Conservation (phyloP, 2,888 invertebrate species). For the Hyposoter didymator region DNA sequence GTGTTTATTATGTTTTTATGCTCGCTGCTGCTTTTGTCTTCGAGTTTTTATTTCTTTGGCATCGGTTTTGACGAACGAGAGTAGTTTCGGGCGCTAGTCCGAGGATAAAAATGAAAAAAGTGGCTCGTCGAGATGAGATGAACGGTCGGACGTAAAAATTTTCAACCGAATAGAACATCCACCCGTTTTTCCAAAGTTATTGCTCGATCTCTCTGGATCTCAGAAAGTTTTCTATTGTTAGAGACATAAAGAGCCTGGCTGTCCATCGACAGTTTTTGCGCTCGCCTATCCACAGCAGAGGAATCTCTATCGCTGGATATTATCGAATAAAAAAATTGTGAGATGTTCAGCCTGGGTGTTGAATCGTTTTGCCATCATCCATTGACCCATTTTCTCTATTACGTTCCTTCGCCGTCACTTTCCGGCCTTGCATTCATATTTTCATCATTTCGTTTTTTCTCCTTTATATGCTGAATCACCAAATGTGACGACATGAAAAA, state of each 20-base stretch:
- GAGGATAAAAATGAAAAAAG: background rate
- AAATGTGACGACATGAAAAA: background rate
- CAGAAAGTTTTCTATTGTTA: constrained; percentile 34
- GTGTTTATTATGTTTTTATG: background rate
- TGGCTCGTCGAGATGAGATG: background rate
- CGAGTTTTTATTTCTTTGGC: background rate
- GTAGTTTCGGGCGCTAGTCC: background rate
- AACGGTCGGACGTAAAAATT: constrained; percentile 1
- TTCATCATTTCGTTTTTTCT: constrained; percentile 23
- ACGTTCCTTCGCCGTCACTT: constrained; percentile 28
- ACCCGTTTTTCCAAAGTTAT: constrained; percentile 29
- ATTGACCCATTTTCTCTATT: constrained; percentile 54
- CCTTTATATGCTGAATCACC: background rate
- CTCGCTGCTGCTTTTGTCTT: too few relatives aligned
- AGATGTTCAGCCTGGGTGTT: constrained; percentile 38
- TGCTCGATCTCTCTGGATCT: constrained; percentile 31
- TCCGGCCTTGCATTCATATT: constrained; percentile 20
- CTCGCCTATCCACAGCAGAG: constrained; percentile 23
- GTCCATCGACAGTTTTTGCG: constrained; percentile 35
- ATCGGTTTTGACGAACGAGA: background rate
- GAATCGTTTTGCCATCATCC: constrained; percentile 51
- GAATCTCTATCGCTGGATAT: constrained; percentile 3
- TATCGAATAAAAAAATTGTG: background rate
- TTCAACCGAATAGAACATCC: constrained; percentile 14
- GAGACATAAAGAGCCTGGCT: constrained; percentile 23